Conservation (phyloP, 2,113 vertebrate genomes). For the Mixornis gularis region DNA sequence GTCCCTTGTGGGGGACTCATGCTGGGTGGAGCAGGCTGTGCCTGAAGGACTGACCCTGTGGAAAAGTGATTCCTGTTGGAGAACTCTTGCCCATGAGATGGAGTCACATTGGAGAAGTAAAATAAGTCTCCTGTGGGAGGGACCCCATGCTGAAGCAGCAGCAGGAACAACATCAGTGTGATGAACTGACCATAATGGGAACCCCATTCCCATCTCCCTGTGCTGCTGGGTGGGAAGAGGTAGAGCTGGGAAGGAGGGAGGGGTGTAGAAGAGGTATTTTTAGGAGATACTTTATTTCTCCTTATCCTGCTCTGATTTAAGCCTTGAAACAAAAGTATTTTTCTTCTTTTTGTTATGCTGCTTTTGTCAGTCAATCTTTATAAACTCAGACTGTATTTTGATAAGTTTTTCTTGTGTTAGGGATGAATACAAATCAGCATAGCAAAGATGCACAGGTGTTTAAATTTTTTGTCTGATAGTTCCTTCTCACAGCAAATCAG, state of each 20-base stretch:
- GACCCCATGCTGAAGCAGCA: neutral
- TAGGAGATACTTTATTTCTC: neutral
- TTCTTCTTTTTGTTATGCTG: neutral
- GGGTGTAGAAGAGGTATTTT: neutral
- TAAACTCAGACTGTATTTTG: neutral
- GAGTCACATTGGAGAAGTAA: neutral
- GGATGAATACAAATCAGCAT: neutral
- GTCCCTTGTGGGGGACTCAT: neutral
- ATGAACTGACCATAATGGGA: neutral
- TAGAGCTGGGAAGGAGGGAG: neutral
- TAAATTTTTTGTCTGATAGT: neutral
- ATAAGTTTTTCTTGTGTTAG: neutral
- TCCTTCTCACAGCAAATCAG: neutral
- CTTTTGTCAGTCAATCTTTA: neutral
- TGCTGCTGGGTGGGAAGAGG: rapidly evolving
- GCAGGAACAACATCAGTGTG: neutral
- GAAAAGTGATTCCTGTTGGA: neutral
- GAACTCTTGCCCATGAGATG: neutral
- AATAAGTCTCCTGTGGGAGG: neutral
- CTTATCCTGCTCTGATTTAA: neutral
- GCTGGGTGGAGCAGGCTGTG: neutral
- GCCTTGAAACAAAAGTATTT: neutral
- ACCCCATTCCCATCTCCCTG: neutral
- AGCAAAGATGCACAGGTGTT: neutral
- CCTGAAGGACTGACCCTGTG: neutral